A percentile compares a stretch with the other conserved stretches of the same genome.
phyloP scores from a whole-genome alignment of 2,888 invertebrate genomes.

The Anthrax anthrax region DNA sequence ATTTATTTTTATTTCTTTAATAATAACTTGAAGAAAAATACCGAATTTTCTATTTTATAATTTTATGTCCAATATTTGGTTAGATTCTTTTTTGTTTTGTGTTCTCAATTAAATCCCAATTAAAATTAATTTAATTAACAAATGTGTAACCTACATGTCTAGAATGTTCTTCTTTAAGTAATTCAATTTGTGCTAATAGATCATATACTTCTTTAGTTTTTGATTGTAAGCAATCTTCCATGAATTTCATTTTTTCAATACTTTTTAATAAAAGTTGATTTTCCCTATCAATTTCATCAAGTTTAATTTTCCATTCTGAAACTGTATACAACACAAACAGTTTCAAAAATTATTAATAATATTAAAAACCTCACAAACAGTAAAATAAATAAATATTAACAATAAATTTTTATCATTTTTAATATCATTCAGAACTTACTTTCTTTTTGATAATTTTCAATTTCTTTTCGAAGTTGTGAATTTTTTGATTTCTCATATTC shows the following conservation, averaged over 20 bases:
- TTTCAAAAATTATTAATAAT: too few relatives aligned
- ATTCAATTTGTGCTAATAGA: constrained; percentile 8
- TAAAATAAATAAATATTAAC: neutral
- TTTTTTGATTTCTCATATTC: constrained; percentile 6
- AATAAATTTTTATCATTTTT: too few relatives aligned
- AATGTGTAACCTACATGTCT: constrained; percentile 11
- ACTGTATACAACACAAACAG: too few relatives aligned
- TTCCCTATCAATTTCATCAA: constrained; percentile 6
- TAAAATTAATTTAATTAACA: too few relatives aligned
- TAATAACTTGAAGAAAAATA: too few relatives aligned
- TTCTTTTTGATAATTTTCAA: constrained; percentile 4
- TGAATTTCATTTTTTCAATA: constrained; percentile 10
- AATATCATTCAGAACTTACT: constrained; percentile 1
- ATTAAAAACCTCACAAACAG: neutral
- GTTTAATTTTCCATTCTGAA: constrained; percentile 5
- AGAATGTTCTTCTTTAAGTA: constrained; percentile 5
- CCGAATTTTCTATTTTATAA: too few relatives aligned
- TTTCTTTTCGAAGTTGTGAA: constrained; percentile 5
- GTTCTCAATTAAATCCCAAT: too few relatives aligned
- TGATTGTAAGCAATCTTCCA: constrained; percentile 10
- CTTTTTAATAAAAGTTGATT: constrained; percentile 8
- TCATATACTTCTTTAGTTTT: constrained; percentile 7
- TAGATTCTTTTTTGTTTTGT: too few relatives aligned
- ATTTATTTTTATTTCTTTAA: too few relatives aligned
- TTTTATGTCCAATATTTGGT: too few relatives aligned